Evolutionary conservation across 2,888 invertebrate genomes (phyloP).

Genomic region (Caenorhabditis wallacei): DNA sequence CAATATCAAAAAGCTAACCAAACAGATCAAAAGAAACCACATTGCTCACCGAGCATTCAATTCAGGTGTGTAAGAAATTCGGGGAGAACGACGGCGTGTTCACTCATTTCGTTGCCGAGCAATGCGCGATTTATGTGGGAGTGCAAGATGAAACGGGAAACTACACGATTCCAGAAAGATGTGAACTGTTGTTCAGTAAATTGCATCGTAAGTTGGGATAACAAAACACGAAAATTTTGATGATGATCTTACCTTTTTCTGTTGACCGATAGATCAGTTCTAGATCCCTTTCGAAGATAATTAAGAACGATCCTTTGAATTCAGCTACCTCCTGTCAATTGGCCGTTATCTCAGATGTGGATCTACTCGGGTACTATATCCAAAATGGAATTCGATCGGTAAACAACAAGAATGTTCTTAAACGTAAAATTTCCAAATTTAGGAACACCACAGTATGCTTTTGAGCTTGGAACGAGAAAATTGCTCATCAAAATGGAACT

Average conservation of each 20-base stretch:
- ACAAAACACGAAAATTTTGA: not conserved
- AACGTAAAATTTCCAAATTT: not conserved
- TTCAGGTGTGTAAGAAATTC: slow-evolving; percentile 50
- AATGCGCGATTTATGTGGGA: slow-evolving; percentile 45
- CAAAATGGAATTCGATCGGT: slow-evolving; percentile 55
- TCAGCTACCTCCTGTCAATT: slow-evolving; percentile 56
- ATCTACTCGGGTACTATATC: slow-evolving; percentile 52
- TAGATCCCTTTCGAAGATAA: not conserved
- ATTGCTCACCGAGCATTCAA: not conserved
- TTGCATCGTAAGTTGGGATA: slow-evolving; percentile 38
- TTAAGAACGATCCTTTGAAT: not conserved
- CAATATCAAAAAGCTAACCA: not conserved
- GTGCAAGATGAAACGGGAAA: slow-evolving; percentile 9
- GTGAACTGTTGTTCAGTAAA: slow-evolving; percentile 50
- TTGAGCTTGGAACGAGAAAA: slow-evolving; percentile 41
- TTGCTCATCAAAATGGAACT: slow-evolving; percentile 51
- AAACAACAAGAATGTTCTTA: not conserved
- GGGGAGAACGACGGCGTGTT: slow-evolving; percentile 32
- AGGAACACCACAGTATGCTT: slow-evolving; percentile 51
- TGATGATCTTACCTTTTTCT: not conserved
- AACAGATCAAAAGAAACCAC: not conserved
- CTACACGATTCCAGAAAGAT: slow-evolving; percentile 42
- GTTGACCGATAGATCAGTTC: not conserved
- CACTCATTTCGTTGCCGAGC: slow-evolving; percentile 29
- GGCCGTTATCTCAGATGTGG: slow-evolving; percentile 45